Base-by-base conservation (phyloP, 2,888 invertebrate genomes). In the Dasysyrphus albostriatus region DNA sequence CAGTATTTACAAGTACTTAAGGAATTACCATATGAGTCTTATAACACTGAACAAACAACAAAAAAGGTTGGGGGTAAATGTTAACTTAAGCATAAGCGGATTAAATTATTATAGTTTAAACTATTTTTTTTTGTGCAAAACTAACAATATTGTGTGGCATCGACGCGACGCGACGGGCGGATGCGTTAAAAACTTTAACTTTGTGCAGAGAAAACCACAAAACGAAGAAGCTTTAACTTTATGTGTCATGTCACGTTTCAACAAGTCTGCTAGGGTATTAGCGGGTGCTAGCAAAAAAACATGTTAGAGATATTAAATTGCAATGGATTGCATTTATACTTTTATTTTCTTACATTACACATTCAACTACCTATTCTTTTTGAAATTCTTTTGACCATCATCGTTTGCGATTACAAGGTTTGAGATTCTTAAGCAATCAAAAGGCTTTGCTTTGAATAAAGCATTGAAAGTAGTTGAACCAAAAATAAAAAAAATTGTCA, bases 51-150 rank as follows among this genome's bases (percentile, higher is more conserved):
- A 7, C 69, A 42, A 47, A 47, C 59, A 47, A 47, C 59, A 56
- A 44, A 47, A 34, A 37, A 51, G 10, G 44, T 61, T 67, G 73
- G n/a, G 63, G 81, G 63, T 76, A 51, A 69, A 81, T 34, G 70
- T 73, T 32, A 47, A 70, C 77, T 70, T 75, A 58, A 74, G 54
- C 56, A 47, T 78, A 81, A 85, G 85, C 85, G 76, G 81, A 70
- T 84, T 75, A 58, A 65, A 61, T 56, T 74, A 67, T 63, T 61
- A 2, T 51, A 58, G 37, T 65, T 49, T 16, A 54, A 69, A 59
- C n/a, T 42, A 19, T 80, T 70, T 70, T 69, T 69, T 32, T 42
- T 29, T 34, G 9, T 6, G 5, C 0, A 44, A 72, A 75, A 47
- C 72, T 69, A 61, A 56, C 51, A 8, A 39, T 9, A 32, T 59